Evolutionary conservation across 2,797 vertebrate species (phyloP), one percentile per base, ranked within the genome.

Genomic region (Oreochromis grahami): DNA sequence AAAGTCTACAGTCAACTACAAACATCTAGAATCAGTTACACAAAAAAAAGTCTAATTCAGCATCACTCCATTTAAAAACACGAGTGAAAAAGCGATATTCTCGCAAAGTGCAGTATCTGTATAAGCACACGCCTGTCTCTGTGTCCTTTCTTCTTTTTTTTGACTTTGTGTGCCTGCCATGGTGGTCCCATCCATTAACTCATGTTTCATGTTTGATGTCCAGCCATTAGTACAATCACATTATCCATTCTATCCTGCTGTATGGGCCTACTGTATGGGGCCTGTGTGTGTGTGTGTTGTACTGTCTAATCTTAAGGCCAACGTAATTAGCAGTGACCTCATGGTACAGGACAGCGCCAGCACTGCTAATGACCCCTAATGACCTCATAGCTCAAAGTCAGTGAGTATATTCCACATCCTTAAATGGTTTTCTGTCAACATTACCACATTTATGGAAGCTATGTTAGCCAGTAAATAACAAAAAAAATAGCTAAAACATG

Each of bases 251-350:
- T 86, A 3, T 84, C 32, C 81, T 87, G 85, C 79, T 95, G 92
- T 93, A 91, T 93, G 50, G 92, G 26, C 38, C 88, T 88, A 94
- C 92, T 95, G 94, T 63, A 63, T 63, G 58, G 58, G 32, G 58
- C 32, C 78, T 70, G 79, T 68, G 63, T 68, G 63, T 68, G 63
- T 68, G 63, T 5, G 36, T 38, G n/a, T 60, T 84, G 65, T n/a
- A 83, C 85, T 90, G 87, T 93, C 91, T 91, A 91, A 92, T 92
- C 81, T 88, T 89, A 86, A 89, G 86, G 92, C 86, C 93, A 94
- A 93, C 94, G 86, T 48, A 88, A 94, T 95, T 95, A 93, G 78
- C 85, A 83, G 84, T 95, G 94, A 94, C 93, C 93, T 87, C 15
- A n/a, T 89, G 91, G 82, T 92, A 91, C 76, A 86, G 89, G 86